phyloP scores from a whole-genome alignment of 2,113 vertebrate species.

The Scomber scombrus region DNA sequence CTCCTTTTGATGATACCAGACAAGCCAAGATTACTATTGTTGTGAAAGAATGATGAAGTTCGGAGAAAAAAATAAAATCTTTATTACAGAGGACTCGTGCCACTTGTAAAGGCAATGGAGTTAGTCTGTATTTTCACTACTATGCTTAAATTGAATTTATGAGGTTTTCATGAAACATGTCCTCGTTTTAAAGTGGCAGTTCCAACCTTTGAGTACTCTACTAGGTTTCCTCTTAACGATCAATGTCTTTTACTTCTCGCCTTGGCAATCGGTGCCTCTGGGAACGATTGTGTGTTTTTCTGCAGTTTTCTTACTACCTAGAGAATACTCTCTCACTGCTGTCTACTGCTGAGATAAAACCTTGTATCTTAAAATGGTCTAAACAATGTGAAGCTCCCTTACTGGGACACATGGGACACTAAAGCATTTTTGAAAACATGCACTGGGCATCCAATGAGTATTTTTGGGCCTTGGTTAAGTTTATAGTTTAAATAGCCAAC shows the following conservation, averaged over 20 bases:
- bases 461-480: conserved; percentile 17
- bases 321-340: conserved; percentile 27
- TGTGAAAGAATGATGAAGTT: background rate
- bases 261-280: conserved; percentile 32
- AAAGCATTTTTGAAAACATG: conserved; percentile 26
- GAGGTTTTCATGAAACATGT: conserved; percentile 28
- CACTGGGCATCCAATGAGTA: background rate
- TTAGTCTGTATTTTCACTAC: conserved; percentile 29
- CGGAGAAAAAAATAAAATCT: background rate
- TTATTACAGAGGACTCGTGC: conserved; percentile 17
- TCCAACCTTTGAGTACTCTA: conserved; percentile 33
- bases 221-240: conserved; percentile 26
- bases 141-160: conserved; percentile 51
- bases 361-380: conserved; percentile 25
- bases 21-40: background rate
- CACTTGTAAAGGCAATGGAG: conserved; percentile 24
- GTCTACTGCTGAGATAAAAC: conserved; percentile 34
- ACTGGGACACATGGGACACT: conserved; percentile 4
- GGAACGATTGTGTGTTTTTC: conserved; percentile 49
- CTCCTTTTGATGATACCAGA: background rate
- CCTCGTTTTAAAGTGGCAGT: conserved; percentile 46
- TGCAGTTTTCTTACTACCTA: conserved; percentile 40
- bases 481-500: conserved; percentile 17
- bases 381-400: conserved; percentile 28
- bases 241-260: conserved; percentile 35